Evolutionary conservation across 2,888 invertebrate genomes (phyloP), one percentile per base, ranked within the genome.

Genomic region (Auanema freiburgensis): DNA sequence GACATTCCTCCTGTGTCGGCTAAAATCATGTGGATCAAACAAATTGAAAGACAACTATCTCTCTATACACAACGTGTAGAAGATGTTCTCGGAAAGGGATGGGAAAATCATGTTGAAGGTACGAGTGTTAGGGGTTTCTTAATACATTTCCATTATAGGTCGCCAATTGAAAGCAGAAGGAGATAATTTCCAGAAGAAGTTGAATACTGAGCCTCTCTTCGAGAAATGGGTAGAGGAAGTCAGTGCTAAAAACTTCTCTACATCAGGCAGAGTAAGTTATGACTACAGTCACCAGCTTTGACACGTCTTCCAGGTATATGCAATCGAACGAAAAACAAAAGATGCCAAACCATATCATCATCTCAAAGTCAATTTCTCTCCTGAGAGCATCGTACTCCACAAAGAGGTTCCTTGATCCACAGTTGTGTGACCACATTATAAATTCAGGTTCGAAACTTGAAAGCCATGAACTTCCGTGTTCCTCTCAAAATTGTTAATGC

Each of bases 21-120:
- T 0, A 94, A 93, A 59, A 97, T 99, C 78, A 93, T 98, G 78
- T 99, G 98, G 98, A 95, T 74, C 53, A 67, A 66, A 33, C 92
- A 97, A 87, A 98, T 99, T 80, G 97, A 98, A 85, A 90, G 94
- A 74, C 97, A 98, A 85, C 88, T 99, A 57, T 93, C 92, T 14
- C 92, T 93, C 76, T 97, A 96, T 85, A 88, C 98, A 84, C 90
- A 92, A 83, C 89, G 97, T 70, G 97, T 99, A 0, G 98, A 97
- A 86, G 97, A 97, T 87, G 97, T 99, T 23, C 88, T 99, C 55
- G 84, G 83, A 54, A 95, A 94, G 85, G 95, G 94, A 44, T 99
- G 98, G 98, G 97, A 97, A 85, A 93, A 93, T 78, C 97, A 99
- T 84, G 93, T 97, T 55, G 98, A 98, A 86, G 98, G 98, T 12